These are phyloP conservation scores for Pasiphila rectangulata DNA, from an alignment of 2,888 invertebrate species.

Conservation along the genomic window DNA sequence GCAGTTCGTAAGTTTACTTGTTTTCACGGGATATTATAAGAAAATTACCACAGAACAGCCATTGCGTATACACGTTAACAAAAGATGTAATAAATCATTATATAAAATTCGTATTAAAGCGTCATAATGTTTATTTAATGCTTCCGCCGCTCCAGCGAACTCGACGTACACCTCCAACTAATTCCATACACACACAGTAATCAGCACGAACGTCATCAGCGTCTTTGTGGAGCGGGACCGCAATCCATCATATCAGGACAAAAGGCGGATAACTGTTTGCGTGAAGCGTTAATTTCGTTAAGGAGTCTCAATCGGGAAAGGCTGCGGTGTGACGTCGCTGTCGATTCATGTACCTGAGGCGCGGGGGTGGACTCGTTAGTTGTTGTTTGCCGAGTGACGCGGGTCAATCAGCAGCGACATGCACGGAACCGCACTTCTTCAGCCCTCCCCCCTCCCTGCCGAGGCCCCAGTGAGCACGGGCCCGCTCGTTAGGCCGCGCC, in stretches of 20 bases:
- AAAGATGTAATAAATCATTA: slow-evolving; percentile 62
- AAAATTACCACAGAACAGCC: slow-evolving; percentile 1
- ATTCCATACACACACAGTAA: slow-evolving; percentile 68
- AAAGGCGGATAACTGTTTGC: slow-evolving; percentile 74
- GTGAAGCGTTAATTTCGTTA: slow-evolving; percentile 78
- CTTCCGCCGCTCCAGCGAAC: slow-evolving; percentile 46
- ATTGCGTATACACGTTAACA: slow-evolving; percentile 40
- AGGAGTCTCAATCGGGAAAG: slow-evolving; percentile 74
- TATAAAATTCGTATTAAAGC: slow-evolving; percentile 60
- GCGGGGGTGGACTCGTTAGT: slow-evolving; percentile 79
- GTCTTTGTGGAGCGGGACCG: slow-evolving; percentile 68
- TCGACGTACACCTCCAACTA: slow-evolving; percentile 55
- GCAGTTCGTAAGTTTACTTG: background rate
- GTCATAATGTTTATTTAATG: slow-evolving; percentile 56
- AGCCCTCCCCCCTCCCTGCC: slow-evolving; percentile 50
- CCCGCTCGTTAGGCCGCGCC: slow-evolving; percentile 75
- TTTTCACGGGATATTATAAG: background rate
- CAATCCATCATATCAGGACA: slow-evolving; percentile 78
- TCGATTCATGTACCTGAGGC: slow-evolving; percentile 74
- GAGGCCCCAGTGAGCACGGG: slow-evolving; percentile 42
- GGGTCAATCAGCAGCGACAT: slow-evolving; percentile 82
- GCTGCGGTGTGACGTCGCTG: slow-evolving; percentile 65
- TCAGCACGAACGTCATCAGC: slow-evolving; percentile 71
- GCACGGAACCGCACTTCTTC: slow-evolving; percentile 81
- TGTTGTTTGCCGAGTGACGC: slow-evolving; percentile 81